phyloP scores from a whole-genome alignment of 2,113 vertebrate species.

The Cromileptes altivelis region DNA sequence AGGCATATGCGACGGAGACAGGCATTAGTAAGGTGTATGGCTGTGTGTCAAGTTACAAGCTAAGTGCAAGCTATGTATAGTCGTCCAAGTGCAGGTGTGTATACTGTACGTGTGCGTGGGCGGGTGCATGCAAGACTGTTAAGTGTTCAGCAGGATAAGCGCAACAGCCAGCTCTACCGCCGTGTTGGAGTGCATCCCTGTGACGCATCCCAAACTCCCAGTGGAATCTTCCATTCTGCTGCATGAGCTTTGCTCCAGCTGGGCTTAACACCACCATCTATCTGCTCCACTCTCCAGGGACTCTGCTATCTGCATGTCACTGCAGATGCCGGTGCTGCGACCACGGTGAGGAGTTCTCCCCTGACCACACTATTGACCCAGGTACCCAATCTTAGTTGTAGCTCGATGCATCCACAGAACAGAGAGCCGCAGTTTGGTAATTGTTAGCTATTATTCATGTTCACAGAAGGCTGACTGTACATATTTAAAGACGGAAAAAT shows the following conservation, averaged over 20 bases:
- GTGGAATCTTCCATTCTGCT: constrained; percentile 60
- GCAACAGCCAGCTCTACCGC: constrained; percentile 13
- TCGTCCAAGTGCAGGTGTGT: constrained; percentile 11
- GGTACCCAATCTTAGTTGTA: constrained; percentile 10
- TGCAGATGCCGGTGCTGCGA: constrained; percentile 38
- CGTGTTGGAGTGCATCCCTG: constrained; percentile 33
- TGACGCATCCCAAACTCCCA: constrained; percentile 63
- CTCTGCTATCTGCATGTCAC: constrained; percentile 59
- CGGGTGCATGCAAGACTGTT: not conserved
- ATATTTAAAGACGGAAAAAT: not conserved
- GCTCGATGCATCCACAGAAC: constrained; percentile 21
- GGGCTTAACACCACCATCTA: constrained; percentile 59
- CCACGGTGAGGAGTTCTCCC: constrained; percentile 41
- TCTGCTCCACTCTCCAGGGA: constrained; percentile 55
- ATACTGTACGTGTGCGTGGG: not conserved
- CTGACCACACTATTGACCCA: constrained; percentile 55
- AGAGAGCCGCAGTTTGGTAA: not conserved
- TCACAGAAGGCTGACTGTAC: not conserved
- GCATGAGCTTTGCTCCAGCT: constrained; percentile 58
- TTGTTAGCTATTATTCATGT: not conserved
- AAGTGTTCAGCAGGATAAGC: constrained; percentile 33
- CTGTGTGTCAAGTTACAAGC: constrained; percentile 13
- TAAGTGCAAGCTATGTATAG: constrained; percentile 27
- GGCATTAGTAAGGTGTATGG: not conserved
- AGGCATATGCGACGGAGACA: constrained; percentile 5